phyloP scores from a whole-genome alignment of 2,797 vertebrate genomes.

The Mus caroli region DNA sequence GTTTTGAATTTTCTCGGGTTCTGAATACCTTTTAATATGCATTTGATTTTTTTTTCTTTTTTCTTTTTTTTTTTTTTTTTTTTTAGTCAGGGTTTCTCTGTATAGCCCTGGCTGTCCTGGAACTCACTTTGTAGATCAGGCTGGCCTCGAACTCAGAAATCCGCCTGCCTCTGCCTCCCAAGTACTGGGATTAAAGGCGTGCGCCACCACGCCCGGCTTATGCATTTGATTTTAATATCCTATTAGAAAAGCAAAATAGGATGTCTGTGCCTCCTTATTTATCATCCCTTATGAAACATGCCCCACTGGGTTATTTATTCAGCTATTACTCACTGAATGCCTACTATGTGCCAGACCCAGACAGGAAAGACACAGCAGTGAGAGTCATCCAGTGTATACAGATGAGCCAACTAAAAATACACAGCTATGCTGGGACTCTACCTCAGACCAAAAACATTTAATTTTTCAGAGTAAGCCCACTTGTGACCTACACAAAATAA shows the following conservation, averaged over 20 bases:
- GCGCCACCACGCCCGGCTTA: neutral
- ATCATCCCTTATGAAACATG: neutral
- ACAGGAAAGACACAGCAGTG: neutral
- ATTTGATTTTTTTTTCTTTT: neutral
- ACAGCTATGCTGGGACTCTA: neutral
- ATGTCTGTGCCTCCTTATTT: neutral
- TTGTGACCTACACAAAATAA: neutral
- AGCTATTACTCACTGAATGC: neutral
- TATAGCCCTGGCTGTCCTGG: too few relatives aligned
- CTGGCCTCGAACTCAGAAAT: too few relatives aligned
- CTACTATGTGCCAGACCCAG: neutral
- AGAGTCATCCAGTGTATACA: too few relatives aligned
- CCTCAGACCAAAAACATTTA: neutral
- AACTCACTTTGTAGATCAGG: too few relatives aligned
- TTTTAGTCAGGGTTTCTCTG: too few relatives aligned
- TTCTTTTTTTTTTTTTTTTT: too few relatives aligned
- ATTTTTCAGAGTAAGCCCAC: neutral
- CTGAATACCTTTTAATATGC: conserved; percentile 19
- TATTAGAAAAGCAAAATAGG: neutral
- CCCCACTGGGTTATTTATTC: neutral
- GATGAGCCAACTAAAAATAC: neutral
- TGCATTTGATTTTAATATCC: neutral
- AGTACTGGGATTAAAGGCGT: too few relatives aligned
- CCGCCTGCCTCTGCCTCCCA: too few relatives aligned
- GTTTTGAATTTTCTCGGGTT: neutral